Evolutionary conservation across 2,888 invertebrate genomes (phyloP).

Genomic region (Petrolisthes manimaculis): DNA sequence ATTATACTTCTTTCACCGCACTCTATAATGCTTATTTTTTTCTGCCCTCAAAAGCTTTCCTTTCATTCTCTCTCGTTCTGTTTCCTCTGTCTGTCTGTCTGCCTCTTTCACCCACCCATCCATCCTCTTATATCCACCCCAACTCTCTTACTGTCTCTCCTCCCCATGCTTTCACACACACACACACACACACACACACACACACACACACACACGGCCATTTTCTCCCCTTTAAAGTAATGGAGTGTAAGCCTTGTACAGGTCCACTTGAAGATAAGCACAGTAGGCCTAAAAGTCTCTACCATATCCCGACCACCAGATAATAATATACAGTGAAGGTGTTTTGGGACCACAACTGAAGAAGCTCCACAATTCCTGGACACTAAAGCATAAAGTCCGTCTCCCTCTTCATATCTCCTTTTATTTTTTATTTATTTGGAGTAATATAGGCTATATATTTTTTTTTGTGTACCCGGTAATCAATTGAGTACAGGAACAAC

Average conservation of each 20-base stretch:
- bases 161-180: background rate
- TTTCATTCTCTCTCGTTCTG: background rate
- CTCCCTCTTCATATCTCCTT: background rate
- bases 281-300: background rate
- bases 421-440: too few relatives aligned
- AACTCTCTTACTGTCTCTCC: background rate
- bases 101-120: background rate
- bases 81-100: slow-evolving; percentile 9
- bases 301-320: background rate
- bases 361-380: too few relatives aligned
- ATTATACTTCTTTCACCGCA: background rate
- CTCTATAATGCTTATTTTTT: too few relatives aligned
- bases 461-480: too few relatives aligned
- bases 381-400: background rate
- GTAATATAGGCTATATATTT: background rate
- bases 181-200: slow-evolving; percentile 31
- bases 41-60: too few relatives aligned
- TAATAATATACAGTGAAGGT: too few relatives aligned
- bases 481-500: too few relatives aligned
- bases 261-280: background rate
- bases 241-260: slow-evolving; percentile 27
- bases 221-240: slow-evolving; percentile 16
- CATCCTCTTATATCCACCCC: background rate
- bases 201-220: slow-evolving; percentile 13
- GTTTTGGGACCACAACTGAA: too few relatives aligned